Evolutionary conservation across 2,888 invertebrate genomes (phyloP), one percentile per base, ranked within the genome.

Genomic region (Hirudinaria manillensis): DNA sequence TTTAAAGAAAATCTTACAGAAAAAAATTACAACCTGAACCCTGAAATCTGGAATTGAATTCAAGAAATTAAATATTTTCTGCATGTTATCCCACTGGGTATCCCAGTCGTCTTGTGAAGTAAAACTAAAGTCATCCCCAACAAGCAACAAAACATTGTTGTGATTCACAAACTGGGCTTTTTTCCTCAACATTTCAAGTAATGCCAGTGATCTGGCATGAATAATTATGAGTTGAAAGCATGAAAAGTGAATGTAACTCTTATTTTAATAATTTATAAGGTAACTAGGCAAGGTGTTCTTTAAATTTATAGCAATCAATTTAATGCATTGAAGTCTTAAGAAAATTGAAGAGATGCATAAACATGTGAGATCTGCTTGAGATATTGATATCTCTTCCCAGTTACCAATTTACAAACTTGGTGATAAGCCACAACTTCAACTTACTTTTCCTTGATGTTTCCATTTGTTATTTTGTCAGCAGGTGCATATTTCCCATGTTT

Each of bases 101-200:
- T 93, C 92, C 88, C 94, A 94, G 85, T 96, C 95, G 27, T 90
- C 88, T 61, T 89, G 89, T 79, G 91, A 90, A 82, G 93, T 92
- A 85, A 93, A 96, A 19, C 94, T 89, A 85, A 96, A 96, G 85
- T 96, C 96, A 83, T 96, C 96, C 0, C 96, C 96, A 4, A 95
- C 88, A 0, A 94, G 93, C 83, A 94, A 92, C 21, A 96, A 87
- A 0, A 93, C 92, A 0, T 94, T 92, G 83, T 94, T 94, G 84
- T 94, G 94, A 0, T 91, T 90, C 80, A 92, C 93, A 24, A 95
- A 86, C 0, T 93, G 92, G 0, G 93, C 94, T 0, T 93, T 93
- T 76, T 91, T 90, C 83, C 94, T 94, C 81, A 94, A 93, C 78
- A 93, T 93, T 76, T 94, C 85, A n/a, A 95, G 85, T 7, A 93